These are phyloP conservation scores for Orthosia cruda DNA, from an alignment of 2,888 invertebrate genomes.

Conservation along the genomic window DNA sequence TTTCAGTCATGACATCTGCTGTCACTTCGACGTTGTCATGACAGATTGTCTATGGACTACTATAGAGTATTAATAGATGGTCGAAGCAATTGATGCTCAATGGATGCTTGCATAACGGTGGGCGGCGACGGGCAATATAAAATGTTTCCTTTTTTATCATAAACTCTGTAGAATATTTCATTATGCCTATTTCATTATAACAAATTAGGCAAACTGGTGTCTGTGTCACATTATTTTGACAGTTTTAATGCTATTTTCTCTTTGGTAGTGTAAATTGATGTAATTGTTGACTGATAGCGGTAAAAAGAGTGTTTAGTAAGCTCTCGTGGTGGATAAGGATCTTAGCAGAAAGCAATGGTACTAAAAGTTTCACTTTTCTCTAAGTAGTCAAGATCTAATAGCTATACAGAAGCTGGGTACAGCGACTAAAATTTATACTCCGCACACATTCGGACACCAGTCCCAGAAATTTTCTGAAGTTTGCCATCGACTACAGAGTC, in stretches of 20 bases:
- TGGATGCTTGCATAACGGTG: conserved; percentile 67
- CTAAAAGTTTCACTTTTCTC: neutral
- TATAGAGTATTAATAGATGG: conserved; percentile 36
- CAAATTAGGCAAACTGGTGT: conserved; percentile 69
- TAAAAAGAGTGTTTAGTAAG: conserved; percentile 28
- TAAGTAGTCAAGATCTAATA: neutral
- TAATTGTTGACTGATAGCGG: conserved; percentile 61
- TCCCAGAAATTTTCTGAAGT: neutral
- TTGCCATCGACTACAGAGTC: neutral
- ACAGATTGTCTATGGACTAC: conserved; percentile 40
- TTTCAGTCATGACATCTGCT: conserved; percentile 48
- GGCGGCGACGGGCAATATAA: conserved; percentile 71
- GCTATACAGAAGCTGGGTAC: neutral
- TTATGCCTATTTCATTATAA: conserved; percentile 85
- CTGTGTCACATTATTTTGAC: conserved; percentile 74
- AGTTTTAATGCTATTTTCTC: conserved; percentile 39
- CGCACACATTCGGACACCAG: neutral
- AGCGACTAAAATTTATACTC: neutral
- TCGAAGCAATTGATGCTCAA: conserved; percentile 69
- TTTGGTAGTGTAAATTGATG: conserved; percentile 49
- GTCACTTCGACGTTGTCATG: conserved; percentile 58
- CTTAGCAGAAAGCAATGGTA: neutral
- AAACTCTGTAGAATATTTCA: conserved; percentile 83
- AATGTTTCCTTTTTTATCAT: conserved; percentile 79
- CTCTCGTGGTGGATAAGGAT: conserved; percentile 19